Evolutionary conservation across 2,113 vertebrate genomes (phyloP), one percentile per base, ranked within the genome.

Genomic region (Lasiurus cinereus): DNA sequence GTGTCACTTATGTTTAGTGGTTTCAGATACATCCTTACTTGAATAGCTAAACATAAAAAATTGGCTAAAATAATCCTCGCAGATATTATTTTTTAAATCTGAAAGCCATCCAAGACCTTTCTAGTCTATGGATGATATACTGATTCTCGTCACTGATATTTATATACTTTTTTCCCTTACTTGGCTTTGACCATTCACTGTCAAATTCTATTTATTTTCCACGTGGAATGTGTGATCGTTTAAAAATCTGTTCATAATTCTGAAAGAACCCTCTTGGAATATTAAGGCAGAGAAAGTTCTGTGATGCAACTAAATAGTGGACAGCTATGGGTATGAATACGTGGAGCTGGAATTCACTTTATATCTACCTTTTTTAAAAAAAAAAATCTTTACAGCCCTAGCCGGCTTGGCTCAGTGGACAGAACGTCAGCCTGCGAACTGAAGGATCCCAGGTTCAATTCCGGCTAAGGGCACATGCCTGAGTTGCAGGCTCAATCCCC

Each of bases 191-290:
- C 43, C 80, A 15, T 15, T 52, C 3, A n/a, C n/a, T 83, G 59
- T 54, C 88, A 87, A 95, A 92, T 80, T 87, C 74, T 50, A 74
- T 74, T 70, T 89, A 62, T 79, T 84, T 87, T 94, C 73, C 73
- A 82, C 2, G 88, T 19, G 48, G 73, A 87, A 46, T 39, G 39
- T 66, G n/a, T 70, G 59, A 64, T 46, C 62, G 66, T 89, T 82
- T 7, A 77, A 72, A 85, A 62, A 46, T 66, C 69, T 96, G 62
- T 79, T 86, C 62, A 69, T 85, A 79, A 62, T 72, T 93, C 29
- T 24, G 31, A 66, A 85, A 86, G 73, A 79, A 69, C 12, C 79
- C 36, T 84, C n/a, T 67, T 70, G 50, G 10, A 83, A 50, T 56
- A 90, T 50, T 66, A 77, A 62, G 48, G 74, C 15, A 66, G 36